Conservation (phyloP, 2,888 invertebrate species). For the Drosophila barbarae region DNA sequence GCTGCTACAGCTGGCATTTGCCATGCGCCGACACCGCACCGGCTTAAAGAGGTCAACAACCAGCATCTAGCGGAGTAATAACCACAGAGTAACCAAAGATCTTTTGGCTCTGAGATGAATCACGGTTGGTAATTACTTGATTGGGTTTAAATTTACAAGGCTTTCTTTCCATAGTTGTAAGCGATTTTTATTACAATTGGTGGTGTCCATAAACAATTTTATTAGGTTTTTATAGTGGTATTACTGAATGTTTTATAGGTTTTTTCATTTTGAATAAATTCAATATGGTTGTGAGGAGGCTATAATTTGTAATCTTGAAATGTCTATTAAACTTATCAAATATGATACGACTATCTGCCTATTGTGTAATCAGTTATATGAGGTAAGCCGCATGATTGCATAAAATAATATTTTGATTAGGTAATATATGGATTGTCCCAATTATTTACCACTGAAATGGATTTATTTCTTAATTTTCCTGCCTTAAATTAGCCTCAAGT, state of each 20-base stretch:
- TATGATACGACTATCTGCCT: not conserved
- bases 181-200: slow-evolving; percentile 5
- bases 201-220: slow-evolving; percentile 4
- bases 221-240: slow-evolving; percentile 16
- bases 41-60: slow-evolving; percentile 37
- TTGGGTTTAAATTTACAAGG: not conserved
- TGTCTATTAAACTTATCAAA: not conserved
- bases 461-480: not conserved
- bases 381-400: not conserved
- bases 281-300: not conserved
- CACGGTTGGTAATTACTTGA: slow-evolving; percentile 6
- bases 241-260: slow-evolving; percentile 8
- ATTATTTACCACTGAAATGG: not conserved
- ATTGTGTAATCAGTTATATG: not conserved
- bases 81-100: not conserved
- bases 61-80: slow-evolving; percentile 2
- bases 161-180: not conserved
- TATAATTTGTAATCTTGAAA: not conserved
- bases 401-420: not conserved
- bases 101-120: slow-evolving; percentile 1
- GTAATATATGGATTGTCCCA: not conserved
- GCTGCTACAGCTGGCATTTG: slow-evolving; percentile 26
- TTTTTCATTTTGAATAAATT: not conserved
- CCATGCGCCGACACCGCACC: slow-evolving; percentile 23
- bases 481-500: slow-evolving; percentile 7